Conservation (phyloP, 2,797 vertebrate species). For the Eutrigla gurnardus region DNA sequence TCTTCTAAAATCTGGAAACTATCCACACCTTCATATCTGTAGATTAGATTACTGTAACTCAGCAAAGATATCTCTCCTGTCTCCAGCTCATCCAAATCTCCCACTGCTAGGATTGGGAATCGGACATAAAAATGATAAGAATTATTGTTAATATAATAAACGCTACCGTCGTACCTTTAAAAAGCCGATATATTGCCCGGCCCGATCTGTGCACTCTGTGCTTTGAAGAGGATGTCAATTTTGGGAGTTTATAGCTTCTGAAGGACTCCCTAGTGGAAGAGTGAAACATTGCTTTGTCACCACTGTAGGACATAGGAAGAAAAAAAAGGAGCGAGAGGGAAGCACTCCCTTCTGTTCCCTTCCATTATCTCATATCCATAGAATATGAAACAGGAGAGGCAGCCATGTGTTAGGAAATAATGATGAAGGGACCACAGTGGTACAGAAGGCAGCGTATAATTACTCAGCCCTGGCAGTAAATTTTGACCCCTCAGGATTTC, state of each 20-base stretch:
- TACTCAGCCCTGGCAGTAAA: conserved; percentile 70
- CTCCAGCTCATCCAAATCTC: not conserved
- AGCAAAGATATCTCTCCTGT: not conserved
- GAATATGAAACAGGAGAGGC: conserved; percentile 65
- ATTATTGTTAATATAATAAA: too few species aligned
- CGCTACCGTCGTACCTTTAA: too few species aligned
- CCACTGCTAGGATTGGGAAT: not conserved
- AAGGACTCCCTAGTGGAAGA: conserved; percentile 56
- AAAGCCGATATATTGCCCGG: not conserved
- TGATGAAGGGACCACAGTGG: conserved; percentile 66
- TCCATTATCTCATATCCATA: conserved; percentile 63
- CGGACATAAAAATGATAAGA: too few species aligned
- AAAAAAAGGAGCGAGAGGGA: conserved; percentile 17
- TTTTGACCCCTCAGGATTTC: conserved; percentile 70
- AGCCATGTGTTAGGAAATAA: conserved; percentile 71
- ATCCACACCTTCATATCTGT: too few species aligned
- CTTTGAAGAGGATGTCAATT: conserved; percentile 28
- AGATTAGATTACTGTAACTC: not conserved
- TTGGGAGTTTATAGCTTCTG: conserved; percentile 49
- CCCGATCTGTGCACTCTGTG: not conserved
- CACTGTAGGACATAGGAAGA: conserved; percentile 17
- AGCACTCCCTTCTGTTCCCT: conserved; percentile 26
- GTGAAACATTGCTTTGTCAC: conserved; percentile 59
- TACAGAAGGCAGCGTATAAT: conserved; percentile 73
- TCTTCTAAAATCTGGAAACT: too few species aligned